Base-by-base conservation (phyloP, 1,140 invertebrate species). In the Meloidogyne hapla region DNA sequence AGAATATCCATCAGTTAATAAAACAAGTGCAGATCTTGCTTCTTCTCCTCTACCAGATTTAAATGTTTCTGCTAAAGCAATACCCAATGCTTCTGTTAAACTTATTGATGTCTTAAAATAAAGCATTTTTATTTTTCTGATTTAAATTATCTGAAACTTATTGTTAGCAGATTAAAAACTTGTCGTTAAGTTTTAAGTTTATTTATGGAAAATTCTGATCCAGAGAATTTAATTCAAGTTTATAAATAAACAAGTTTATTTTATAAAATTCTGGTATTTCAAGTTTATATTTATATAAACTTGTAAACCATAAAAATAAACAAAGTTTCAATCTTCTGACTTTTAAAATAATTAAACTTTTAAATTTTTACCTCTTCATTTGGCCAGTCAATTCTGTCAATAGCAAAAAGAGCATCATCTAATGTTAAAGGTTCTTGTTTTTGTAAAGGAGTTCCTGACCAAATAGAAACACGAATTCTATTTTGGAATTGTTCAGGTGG, bases 351-450 rank as follows among this genome's bases (percentile, higher is more conserved):
- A 42, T 13, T 13, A 42, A 13, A 13, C 9, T 42, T 42, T 42
- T 15, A 42, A 42, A 42, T 42, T 42, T 42, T 12, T 12, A 42
- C 40, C 13, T 42, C 40, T 2, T 42, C 40, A 42, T 56, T 56
- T 56, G 48, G 48, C 48, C 48, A 56, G n/a, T 67, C 69, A 23
- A 73, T 25, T 42, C 76, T 40, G 21, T 77, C 76, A 10, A 77
- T 45, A 26, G 75, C 76, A 61, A 77, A 77, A 42, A 77, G 21
- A n/a, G 76, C 76, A 67, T 77, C 76, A 38, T 77, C 76, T 38
- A 65, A 56, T n/a, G 42, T 63, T 42, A 66, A 77, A 66, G 5
- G 76, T 33, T 45, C 28, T 69, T 28, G 12, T 64, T 45, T 56
- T 77, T 48, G 21, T 74, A 75, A 38, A 77, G n/a, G 15, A 56